These are phyloP conservation scores for Tiphia femorata DNA, from an alignment of 2,888 invertebrate genomes.

Conservation along the genomic window DNA sequence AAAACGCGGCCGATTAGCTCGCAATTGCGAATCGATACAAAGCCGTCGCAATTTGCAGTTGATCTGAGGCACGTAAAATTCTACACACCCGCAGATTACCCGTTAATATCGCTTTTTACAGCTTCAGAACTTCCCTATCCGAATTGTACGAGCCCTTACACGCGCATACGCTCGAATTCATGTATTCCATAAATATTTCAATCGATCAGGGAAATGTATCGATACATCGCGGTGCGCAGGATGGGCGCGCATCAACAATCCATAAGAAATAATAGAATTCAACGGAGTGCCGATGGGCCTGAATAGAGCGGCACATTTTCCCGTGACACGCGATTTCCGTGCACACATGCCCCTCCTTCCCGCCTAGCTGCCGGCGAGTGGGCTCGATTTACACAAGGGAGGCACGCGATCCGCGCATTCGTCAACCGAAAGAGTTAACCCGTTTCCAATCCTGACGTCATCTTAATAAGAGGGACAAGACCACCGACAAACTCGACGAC, in stretches of 20 bases:
- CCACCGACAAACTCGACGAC: slow-evolving; percentile 6
- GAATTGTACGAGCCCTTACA: no score
- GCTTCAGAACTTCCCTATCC: no score
- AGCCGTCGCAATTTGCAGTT: no score
- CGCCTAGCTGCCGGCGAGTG: slow-evolving; percentile 1
- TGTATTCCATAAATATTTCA: no score
- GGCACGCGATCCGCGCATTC: slow-evolving; percentile 44
- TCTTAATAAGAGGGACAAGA: slow-evolving; percentile 42
- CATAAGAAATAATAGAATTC: background rate
- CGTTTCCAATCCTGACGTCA: slow-evolving; percentile 37
- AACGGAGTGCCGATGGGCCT: background rate
- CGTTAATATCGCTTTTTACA: no score
- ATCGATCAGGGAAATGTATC: no score
- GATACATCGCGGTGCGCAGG: background rate
- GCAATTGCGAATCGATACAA: no score
- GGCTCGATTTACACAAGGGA: slow-evolving; percentile 37
- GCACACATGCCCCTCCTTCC: slow-evolving; percentile 24
- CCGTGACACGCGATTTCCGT: slow-evolving; percentile 41
- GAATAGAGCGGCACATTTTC: slow-evolving; percentile 24
- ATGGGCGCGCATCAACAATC: no score
- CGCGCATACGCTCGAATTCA: no score
- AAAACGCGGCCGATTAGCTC: no score
- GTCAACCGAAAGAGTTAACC: slow-evolving; percentile 32
- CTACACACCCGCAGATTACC: no score
- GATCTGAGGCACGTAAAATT: no score